Conservation (phyloP, 2,888 invertebrate species). For the Netelia fuscicornis region DNA sequence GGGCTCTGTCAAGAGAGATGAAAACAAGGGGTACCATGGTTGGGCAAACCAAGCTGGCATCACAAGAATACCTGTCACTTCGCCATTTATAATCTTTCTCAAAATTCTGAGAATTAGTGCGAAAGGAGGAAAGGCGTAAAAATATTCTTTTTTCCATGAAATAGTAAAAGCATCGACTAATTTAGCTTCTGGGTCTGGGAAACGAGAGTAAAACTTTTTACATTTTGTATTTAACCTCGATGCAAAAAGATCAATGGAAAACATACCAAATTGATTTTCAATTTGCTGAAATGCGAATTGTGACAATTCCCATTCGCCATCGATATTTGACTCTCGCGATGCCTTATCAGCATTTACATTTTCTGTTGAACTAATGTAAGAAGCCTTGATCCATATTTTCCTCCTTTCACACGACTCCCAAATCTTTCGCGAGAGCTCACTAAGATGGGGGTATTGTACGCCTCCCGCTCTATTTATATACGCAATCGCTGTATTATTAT, state of each 20-base stretch:
- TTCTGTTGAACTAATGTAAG: slow-evolving; percentile 67
- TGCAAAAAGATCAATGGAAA: slow-evolving; percentile 70
- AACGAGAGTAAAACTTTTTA: slow-evolving; percentile 66
- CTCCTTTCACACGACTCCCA: slow-evolving; percentile 70
- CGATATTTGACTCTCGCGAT: slow-evolving; percentile 67
- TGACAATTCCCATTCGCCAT: slow-evolving; percentile 66
- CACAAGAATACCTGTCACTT: slow-evolving; percentile 63
- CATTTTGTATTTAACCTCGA: slow-evolving; percentile 70
- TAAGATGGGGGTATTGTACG: slow-evolving; percentile 65
- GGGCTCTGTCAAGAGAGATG: no score
- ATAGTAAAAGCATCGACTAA: slow-evolving; percentile 69
- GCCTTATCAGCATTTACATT: slow-evolving; percentile 68
- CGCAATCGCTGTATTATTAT: slow-evolving; percentile 71
- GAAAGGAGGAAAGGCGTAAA: slow-evolving; percentile 72
- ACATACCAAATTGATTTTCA: slow-evolving; percentile 47
- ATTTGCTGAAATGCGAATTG: no score
- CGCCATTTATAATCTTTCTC: slow-evolving; percentile 67
- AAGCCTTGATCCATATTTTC: slow-evolving; percentile 65
- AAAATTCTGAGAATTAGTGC: slow-evolving; percentile 56
- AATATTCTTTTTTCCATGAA: slow-evolving; percentile 63
- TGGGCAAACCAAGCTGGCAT: slow-evolving; percentile 66
- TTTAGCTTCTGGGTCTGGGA: slow-evolving; percentile 65
- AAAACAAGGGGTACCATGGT: slow-evolving; percentile 57
- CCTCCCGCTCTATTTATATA: slow-evolving; percentile 70
- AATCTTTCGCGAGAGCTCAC: slow-evolving; percentile 69